Conservation (phyloP, 2,888 invertebrate species). For the Eremobia ochroleuca region DNA sequence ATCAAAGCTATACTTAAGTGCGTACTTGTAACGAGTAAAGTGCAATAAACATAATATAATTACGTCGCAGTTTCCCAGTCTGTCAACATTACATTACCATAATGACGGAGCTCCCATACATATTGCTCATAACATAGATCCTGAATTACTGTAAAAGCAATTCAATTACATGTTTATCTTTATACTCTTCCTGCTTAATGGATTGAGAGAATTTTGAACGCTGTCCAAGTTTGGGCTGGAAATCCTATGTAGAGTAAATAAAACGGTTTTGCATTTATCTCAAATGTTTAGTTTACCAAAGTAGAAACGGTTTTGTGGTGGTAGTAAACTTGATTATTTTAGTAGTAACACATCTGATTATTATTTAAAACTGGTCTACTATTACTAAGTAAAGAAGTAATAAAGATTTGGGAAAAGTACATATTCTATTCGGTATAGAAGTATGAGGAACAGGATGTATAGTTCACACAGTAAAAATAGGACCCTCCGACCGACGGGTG, state of each 20-base stretch:
- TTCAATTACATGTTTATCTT: conserved; percentile 56
- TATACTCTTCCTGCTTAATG: conserved; percentile 37
- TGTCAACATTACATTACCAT: conserved; percentile 58
- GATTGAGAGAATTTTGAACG: conserved; percentile 45
- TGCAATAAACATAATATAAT: conserved; percentile 57
- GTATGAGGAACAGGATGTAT: neutral
- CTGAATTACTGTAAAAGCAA: conserved; percentile 29
- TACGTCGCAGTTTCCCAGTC: conserved; percentile 24
- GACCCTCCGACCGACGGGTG: too few relatives aligned
- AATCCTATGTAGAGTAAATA: conserved; percentile 33
- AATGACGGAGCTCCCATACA: conserved; percentile 30
- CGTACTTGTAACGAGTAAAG: conserved; percentile 14
- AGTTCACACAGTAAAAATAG: neutral
- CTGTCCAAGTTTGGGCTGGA: conserved; percentile 41
- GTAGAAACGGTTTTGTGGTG: neutral
- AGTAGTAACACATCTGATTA: neutral
- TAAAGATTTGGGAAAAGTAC: neutral
- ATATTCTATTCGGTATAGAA: neutral
- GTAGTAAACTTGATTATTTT: neutral
- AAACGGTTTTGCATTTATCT: conserved; percentile 19
- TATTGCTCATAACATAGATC: conserved; percentile 26
- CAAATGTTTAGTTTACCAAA: conserved; percentile 20
- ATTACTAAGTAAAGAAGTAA: neutral
- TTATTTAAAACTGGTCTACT: neutral
- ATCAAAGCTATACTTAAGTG: conserved; percentile 19